Conservation (phyloP, 64 coral and sea anemone species). For the Stylophora pistillata region DNA sequence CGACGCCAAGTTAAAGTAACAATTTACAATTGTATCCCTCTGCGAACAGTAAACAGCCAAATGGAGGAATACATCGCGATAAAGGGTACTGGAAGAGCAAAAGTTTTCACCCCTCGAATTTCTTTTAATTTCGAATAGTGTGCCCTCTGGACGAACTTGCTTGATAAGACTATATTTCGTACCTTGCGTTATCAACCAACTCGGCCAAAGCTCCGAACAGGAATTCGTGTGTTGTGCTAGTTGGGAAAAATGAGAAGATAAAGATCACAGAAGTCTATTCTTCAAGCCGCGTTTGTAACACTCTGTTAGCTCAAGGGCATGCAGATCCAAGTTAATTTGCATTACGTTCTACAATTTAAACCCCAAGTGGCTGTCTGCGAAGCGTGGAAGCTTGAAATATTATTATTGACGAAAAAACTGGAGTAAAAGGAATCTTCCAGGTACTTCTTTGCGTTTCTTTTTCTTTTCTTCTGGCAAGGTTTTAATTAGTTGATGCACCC, state of each 20-base stretch:
- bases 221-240: constrained; percentile 98
- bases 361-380: not conserved
- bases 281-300: not conserved
- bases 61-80: not conserved
- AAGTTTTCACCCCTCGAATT: not conserved
- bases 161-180: not conserved
- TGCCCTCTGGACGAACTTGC: not conserved
- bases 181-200: constrained; percentile 97
- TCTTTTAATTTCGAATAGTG: not conserved
- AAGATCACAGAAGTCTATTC: not conserved
- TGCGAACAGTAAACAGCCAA: not conserved
- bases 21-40: not conserved
- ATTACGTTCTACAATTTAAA: not conserved
- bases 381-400: not conserved
- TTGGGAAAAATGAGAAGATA: constrained; percentile 15
- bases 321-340: not conserved
- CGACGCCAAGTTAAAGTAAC: not conserved
- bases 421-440: not conserved
- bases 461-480: not conserved
- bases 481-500: not conserved
- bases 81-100: not conserved
- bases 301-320: not conserved
- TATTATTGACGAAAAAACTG: not conserved
- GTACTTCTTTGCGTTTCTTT: not conserved
- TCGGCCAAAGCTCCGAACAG: constrained; percentile 97